These are phyloP conservation scores for Tetropium fuscum DNA, from an alignment of 2,888 invertebrate species.

Conservation along the genomic window DNA sequence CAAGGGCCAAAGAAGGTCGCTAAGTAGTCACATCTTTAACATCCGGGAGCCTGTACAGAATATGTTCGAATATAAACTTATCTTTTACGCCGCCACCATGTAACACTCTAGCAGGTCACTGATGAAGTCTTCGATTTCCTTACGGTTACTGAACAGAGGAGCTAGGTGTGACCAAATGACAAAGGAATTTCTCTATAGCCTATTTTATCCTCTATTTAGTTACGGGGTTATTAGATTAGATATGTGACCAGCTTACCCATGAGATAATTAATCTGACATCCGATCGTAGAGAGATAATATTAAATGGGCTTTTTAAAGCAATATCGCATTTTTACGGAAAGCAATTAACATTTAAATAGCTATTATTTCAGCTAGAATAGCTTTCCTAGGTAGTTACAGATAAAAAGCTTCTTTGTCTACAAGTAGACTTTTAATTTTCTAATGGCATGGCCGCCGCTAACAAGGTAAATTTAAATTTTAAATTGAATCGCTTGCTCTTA, in stretches of 20 bases:
- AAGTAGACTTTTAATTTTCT: too few relatives aligned
- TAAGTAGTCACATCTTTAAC: too few relatives aligned
- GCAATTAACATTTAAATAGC: slow-evolving; percentile 11
- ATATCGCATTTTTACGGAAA: slow-evolving; percentile 5
- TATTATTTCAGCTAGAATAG: not conserved
- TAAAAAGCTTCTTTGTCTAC: not conserved
- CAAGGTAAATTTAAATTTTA: too few relatives aligned
- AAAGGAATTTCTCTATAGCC: slow-evolving; percentile 20
- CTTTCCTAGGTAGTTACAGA: not conserved
- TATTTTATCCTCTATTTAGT: not conserved
- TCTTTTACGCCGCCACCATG: too few relatives aligned
- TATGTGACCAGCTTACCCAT: slow-evolving; percentile 24
- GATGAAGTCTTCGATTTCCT: not conserved
- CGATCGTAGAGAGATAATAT: slow-evolving; percentile 9
- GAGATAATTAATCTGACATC: slow-evolving; percentile 34
- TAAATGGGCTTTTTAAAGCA: slow-evolving; percentile 15
- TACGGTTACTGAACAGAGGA: slow-evolving; percentile 6
- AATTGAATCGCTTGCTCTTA: too few relatives aligned
- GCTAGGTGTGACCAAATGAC: slow-evolving; percentile 19
- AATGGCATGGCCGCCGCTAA: too few relatives aligned
- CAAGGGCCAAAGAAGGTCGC: too few relatives aligned
- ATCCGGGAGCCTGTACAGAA: too few relatives aligned
- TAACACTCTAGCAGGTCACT: too few relatives aligned
- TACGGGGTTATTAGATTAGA: slow-evolving; percentile 29
- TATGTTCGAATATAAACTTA: too few relatives aligned